A percentile compares a stretch with the other conserved stretches of the same genome.
These are phyloP conservation scores for Mimumesa dahlbomi DNA, from an alignment of 2,888 invertebrate genomes.

Conservation along the genomic window DNA sequence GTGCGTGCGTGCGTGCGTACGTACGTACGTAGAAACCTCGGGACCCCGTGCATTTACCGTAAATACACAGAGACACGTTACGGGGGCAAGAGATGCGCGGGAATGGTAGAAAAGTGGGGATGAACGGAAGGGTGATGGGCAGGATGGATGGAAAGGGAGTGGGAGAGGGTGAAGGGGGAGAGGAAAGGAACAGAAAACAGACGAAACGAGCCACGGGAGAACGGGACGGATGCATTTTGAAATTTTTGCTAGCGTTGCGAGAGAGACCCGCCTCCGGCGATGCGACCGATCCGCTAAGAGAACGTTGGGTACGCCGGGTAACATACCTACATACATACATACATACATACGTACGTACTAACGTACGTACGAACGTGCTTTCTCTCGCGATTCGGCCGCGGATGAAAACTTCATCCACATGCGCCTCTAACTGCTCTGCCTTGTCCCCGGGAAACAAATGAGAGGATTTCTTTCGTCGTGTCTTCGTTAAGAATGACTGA, in stretches of 20 bases:
- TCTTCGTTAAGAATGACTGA: too few species aligned
- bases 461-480: too few species aligned
- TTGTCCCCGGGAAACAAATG: background rate
- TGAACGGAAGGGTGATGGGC: too few species aligned
- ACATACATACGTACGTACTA: too few species aligned
- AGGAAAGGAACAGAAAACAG: background rate
- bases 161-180: background rate
- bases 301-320: background rate
- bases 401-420: background rate
- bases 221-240: slow-evolving; percentile 36
- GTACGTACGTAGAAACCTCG: too few species aligned
- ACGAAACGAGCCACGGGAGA: slow-evolving; percentile 7
- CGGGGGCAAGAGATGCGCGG: too few species aligned
- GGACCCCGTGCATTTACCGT: too few species aligned
- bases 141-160: background rate
- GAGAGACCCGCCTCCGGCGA: slow-evolving; percentile 1
- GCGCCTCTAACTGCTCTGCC: background rate
- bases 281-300: slow-evolving; percentile 1
- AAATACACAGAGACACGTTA: too few species aligned
- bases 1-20: background rate
- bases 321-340: too few species aligned
- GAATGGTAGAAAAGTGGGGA: too few species aligned
- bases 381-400: background rate
- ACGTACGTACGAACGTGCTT: background rate
- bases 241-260: slow-evolving; percentile 35